Percentiles rank a stretch among this genome's conserved stretches.
These are phyloP conservation scores for Zele albiditarsus DNA, from an alignment of 2,888 invertebrate species.

Conservation along the genomic window DNA sequence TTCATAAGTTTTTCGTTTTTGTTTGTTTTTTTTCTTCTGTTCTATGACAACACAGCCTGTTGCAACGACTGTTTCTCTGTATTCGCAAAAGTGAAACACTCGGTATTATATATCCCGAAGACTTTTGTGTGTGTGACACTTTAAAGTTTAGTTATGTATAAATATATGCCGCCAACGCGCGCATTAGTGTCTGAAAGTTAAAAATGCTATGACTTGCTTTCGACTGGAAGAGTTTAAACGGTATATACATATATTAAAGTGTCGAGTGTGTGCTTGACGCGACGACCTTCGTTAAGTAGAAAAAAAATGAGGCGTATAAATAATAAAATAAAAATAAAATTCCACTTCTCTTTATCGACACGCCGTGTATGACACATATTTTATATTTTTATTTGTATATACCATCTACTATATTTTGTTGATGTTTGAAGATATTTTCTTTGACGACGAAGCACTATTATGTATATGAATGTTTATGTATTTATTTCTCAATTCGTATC, in stretches of 20 bases:
- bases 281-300: slow-evolving; percentile 4
- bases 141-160: not conserved
- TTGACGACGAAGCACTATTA: not conserved
- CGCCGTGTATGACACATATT: not conserved
- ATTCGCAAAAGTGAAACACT: not conserved
- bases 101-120: not conserved
- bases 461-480: not conserved
- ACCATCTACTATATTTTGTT: not conserved
- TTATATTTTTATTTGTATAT: not conserved
- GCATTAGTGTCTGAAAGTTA: not conserved
- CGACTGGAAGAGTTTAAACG: not conserved
- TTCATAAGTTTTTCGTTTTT: not conserved
- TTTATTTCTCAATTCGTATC: not conserved
- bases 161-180: not conserved
- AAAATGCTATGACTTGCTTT: not conserved
- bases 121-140: not conserved
- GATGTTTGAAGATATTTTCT: not conserved
- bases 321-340: not conserved
- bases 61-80: not conserved
- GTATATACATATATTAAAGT: not conserved
- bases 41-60: no score
- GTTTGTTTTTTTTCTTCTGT: not conserved
- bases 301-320: not conserved
- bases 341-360: not conserved
- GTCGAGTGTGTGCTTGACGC: not conserved